Percentiles rank a stretch among this genome's conserved stretches.
phyloP scores from a whole-genome alignment of 2,113 vertebrate species.

The Ramphastos sulfuratus region DNA sequence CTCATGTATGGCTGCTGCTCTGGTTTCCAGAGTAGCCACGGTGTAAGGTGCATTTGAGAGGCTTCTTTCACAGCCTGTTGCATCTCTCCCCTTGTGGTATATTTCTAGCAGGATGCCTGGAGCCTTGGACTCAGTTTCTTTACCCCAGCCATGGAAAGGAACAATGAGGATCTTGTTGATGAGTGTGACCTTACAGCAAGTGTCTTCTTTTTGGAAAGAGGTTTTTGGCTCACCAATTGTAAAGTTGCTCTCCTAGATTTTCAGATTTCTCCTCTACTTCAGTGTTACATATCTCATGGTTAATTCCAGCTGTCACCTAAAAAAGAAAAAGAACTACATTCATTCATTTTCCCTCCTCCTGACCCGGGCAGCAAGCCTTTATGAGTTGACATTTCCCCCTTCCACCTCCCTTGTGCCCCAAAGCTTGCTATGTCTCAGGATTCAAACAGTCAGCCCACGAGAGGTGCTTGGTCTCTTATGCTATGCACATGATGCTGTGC shows the following conservation, averaged over 20 bases:
- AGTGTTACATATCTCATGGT: not conserved
- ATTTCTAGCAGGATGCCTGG: not conserved
- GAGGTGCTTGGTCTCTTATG: not conserved
- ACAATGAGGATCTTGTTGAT: not conserved
- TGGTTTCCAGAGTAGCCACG: not conserved
- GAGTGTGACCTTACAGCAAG: not conserved
- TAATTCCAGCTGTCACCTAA: conserved; percentile 14
- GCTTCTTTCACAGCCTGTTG: not conserved
- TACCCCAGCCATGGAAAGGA: not conserved
- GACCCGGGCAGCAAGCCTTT: conserved; percentile 1
- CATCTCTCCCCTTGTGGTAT: not conserved
- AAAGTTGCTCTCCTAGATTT: not conserved
- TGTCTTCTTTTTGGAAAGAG: not conserved
- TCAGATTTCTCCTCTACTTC: not conserved
- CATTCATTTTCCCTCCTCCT: not conserved
- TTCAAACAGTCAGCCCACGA: not conserved
- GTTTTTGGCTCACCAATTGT: not conserved
- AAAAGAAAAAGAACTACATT: not conserved
- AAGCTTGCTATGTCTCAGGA: not conserved
- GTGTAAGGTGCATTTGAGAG: not conserved
- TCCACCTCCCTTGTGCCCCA: not conserved
- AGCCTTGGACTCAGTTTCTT: not conserved
- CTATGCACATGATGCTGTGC: not conserved
- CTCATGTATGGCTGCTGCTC: not conserved
- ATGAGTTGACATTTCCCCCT: not conserved